phyloP scores from a whole-genome alignment of 2,113 vertebrate species.

The Eleginops maclovinus region DNA sequence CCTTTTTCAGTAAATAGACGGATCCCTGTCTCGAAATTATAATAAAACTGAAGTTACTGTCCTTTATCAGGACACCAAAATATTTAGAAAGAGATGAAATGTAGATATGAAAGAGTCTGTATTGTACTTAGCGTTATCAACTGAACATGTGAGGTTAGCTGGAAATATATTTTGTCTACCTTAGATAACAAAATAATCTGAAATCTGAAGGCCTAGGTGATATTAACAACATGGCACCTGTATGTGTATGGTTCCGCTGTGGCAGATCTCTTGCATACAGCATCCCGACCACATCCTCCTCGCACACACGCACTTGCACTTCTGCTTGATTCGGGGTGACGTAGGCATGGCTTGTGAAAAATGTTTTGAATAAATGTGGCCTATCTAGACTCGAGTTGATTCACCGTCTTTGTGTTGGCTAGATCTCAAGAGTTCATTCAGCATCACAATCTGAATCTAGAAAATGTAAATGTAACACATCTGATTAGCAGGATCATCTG shows the following conservation, averaged over 20 bases:
- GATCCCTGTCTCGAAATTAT: conserved; percentile 37
- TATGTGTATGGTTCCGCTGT: conserved; percentile 29
- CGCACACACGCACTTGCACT: neutral
- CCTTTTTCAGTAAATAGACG: conserved; percentile 69
- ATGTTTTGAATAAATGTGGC: conserved; percentile 9
- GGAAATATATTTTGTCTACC: neutral
- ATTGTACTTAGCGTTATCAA: neutral
- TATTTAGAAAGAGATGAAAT: neutral
- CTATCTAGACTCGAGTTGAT: conserved; percentile 8
- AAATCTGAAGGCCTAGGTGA: neutral
- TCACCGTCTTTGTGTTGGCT: conserved; percentile 7
- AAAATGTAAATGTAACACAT: neutral
- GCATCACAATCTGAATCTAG: neutral
- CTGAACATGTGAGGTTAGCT: neutral
- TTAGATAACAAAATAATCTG: neutral
- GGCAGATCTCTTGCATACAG: neutral
- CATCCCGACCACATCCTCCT: conserved; percentile 63
- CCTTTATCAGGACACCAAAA: neutral
- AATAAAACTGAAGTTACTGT: conserved; percentile 1
- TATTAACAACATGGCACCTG: neutral
- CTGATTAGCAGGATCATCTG: neutral
- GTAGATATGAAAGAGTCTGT: neutral
- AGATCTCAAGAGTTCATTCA: neutral
- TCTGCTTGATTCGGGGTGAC: neutral
- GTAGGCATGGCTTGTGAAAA: neutral